Evolutionary conservation across 2,797 vertebrate species (phyloP), one percentile per base, ranked within the genome.

Genomic region (Trachurus trachurus): DNA sequence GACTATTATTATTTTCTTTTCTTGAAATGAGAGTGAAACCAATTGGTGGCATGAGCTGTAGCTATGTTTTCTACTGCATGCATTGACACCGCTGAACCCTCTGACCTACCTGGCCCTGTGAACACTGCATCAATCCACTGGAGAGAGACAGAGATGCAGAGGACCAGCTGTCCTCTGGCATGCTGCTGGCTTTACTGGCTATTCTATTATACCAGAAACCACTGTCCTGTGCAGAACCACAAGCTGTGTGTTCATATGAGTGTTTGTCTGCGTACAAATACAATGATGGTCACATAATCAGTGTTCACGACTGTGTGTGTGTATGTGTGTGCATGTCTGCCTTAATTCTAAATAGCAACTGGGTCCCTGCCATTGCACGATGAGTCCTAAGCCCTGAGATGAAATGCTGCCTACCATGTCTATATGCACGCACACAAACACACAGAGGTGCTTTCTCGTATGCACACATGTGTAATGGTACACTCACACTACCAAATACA

Each of bases 281-380:
- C 42, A 66, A 22, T 54, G 7, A 31, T 19, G 40, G 22, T 29
- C 9, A 16, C 74, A 61, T 47, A 66, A 74, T 74, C 26, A 74
- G 45, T 78, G 63, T 70, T 64, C 54, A 62, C 58, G 15, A 2
- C 19, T 11, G 39, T 68, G 49, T 19, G 19, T 19, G 19, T 21
- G 29, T 37, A 19, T 22, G 52, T 29, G 21, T 34, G 52, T 62
- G 63, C 66, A 44, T 44, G 34, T 53, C 10, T 66, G 17, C 61
- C 37, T 61, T 80, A 52, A 73, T 80, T 84, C 81, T 65, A 50
- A 80, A 73, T 71, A 81, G 81, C 77, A 85, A 70, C 67, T 80
- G 62, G 16, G 71, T 64, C 60, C 21, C 67, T 71, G 74, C 63
- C 58, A 49, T 78, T 75, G 64, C 13, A 67, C 64, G 67, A 78